Evolutionary conservation across 2,797 vertebrate genomes (phyloP), one percentile per base, ranked within the genome.

Genomic region (Dendrocincla tyrannina): DNA sequence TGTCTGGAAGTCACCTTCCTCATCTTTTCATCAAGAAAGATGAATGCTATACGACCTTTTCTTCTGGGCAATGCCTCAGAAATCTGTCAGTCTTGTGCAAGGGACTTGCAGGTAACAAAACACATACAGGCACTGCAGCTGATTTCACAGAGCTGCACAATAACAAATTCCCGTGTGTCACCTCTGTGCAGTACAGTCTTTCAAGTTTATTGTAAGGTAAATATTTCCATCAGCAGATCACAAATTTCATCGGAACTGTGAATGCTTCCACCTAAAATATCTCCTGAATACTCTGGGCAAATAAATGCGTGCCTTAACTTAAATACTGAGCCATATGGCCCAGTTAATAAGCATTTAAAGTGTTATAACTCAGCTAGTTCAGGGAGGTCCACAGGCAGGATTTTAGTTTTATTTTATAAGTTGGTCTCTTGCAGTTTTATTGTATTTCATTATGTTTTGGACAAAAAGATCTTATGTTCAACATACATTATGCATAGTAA

Each of bases 331-430:
- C 37, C 32, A 67, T 53, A 64, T 64, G 52, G 41, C n/a, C 49
- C 55, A 89, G 79, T 82, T 79, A 90, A 85, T 82, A 76, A 16
- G 37, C 27, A 88, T 88, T 53, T 81, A 33, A 85, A 82, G 49
- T 67, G 32, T 53, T 79, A 33, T 30, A 79, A 79, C 28, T 88
- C 52, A 85, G 28, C 46, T 91, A 52, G 25, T 85, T 88, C 41
- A 76, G 33, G 74, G 80, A 92, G 44, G 33, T 95, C 67, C 41
- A 94, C 10, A 7, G 60, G 56, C 41, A 94, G 67, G 33, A 88
- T 74, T 92, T 90, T 79, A 81, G 41, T 92, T 91, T 79, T 37
- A 78, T 92, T 94, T 94, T 81, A 79, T 5, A 19, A 85, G 69
- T 76, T 30, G 22, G 3, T 82, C 44, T 84, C 74, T 77, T 79